phyloP scores from a whole-genome alignment of 2,797 vertebrate genomes.

The Percopsis omiscomaycus region DNA sequence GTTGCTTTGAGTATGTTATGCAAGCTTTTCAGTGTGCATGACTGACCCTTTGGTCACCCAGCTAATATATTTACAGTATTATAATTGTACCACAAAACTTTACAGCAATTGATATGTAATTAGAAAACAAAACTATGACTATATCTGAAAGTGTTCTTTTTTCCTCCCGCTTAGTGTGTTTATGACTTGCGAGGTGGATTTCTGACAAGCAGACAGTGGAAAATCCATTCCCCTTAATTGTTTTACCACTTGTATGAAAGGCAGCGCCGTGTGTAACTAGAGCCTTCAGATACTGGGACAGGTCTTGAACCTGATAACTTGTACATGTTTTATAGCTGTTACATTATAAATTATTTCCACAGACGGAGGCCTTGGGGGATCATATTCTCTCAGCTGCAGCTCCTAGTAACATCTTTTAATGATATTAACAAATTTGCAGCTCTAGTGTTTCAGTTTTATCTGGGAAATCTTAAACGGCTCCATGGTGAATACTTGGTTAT shows the following conservation, averaged over 20 bases:
- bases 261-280: conserved; percentile 82
- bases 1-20: neutral
- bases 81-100: neutral
- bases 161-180: conserved; percentile 37
- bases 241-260: conserved; percentile 86
- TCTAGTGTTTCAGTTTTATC: conserved; percentile 98
- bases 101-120: neutral
- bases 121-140: conserved; percentile 1
- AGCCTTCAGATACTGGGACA: conserved; percentile 85
- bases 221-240: conserved; percentile 95
- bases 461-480: conserved; percentile 97
- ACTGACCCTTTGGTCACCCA: neutral
- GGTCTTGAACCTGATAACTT: conserved; percentile 91
- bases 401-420: conserved; percentile 97
- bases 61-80: neutral
- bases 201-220: conserved; percentile 73
- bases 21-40: neutral
- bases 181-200: conserved; percentile 48
- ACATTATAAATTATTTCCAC: conserved; percentile 99
- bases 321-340: conserved; percentile 97
- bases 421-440: conserved; percentile 98
- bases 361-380: conserved; percentile 86
- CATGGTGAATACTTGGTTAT: conserved; percentile 92
- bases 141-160: conserved; percentile 12
- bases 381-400: conserved; percentile 90